Base-by-base conservation (phyloP, 2,113 vertebrate species). In the Nannospalax galili region DNA sequence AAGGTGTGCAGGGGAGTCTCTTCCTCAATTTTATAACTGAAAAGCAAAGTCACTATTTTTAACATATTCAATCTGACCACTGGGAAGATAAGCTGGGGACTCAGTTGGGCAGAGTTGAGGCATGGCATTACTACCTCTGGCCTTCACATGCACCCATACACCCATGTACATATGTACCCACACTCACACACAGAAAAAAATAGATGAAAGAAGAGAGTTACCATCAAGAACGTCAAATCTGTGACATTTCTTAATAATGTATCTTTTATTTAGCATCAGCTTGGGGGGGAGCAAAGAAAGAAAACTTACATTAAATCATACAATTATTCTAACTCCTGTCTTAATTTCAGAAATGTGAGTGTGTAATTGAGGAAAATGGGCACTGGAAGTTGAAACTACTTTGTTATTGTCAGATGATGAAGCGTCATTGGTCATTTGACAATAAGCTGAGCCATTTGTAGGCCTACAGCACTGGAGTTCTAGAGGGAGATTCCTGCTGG, bases 301-400 rank as follows among this genome's bases (percentile, higher is more conserved):
- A 88, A 93, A 89, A 67, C 37, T 37, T 70, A 72, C 1, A 52
- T 62, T 72, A 67, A 85, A 35, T 35, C 85, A 7, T 56, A 15
- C 42, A 69, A 69, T 89, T 42, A 78, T 81, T 88, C 7, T 85
- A 81, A 84, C 48, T 52, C 42, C 20, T 22, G 10, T 24, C 32
- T 82, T 86, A 82, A 48, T 92, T 73, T 90, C 14, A 85, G 80
- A 95, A 92, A 93, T 5, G 8, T 56, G 14, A 69, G 2, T 56
- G n/a, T 65, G 22, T 64, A 65, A n/a, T n/a, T n/a, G n/a, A 82
- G 79, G 64, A 92, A 82, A 91, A 93, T 35, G 48, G 24, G 72
- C 70, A 65, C 1, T 12, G 7, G 8, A 24, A 20, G 60, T 28
- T 35, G 40, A 79, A 42, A 64, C 20, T 28, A 26, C 30, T 84